These are phyloP conservation scores for Spizaetus ornatus DNA, from an alignment of 2,113 vertebrate genomes.

Conservation along the genomic window DNA sequence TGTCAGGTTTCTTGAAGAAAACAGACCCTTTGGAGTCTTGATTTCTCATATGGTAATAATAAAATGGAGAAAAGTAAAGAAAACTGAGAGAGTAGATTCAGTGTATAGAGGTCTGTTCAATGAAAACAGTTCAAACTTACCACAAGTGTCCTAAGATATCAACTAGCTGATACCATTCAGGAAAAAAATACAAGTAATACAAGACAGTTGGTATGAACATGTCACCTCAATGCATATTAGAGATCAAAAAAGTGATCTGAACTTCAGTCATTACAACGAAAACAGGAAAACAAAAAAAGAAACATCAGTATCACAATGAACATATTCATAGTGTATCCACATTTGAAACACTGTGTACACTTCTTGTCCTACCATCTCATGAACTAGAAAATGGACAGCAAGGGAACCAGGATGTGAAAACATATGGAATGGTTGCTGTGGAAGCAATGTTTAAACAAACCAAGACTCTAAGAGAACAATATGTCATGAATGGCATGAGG, in stretches of 20 bases:
- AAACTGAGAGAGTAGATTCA: neutral
- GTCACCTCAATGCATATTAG: neutral
- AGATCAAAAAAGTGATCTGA: neutral
- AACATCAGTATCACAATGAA: neutral
- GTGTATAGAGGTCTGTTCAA: neutral
- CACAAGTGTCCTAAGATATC: neutral
- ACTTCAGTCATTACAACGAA: neutral
- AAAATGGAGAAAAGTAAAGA: neutral
- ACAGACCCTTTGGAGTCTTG: neutral
- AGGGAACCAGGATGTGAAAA: neutral
- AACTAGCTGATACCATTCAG: neutral
- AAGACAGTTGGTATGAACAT: neutral
- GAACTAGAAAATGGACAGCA: neutral
- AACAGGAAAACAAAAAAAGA: neutral
- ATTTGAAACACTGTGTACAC: neutral
- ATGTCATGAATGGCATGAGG: neutral
- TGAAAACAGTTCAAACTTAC: neutral
- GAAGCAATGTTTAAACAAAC: neutral
- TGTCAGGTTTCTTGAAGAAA: neutral
- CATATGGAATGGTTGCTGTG: too few relatives aligned
- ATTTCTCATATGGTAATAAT: neutral
- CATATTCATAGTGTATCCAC: neutral
- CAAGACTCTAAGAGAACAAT: neutral
- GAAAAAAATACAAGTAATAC: neutral
- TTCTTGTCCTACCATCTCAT: neutral